These are phyloP conservation scores for Astropecten irregularis DNA, from an alignment of 53 echinoderm and acorn worm species.

Conservation along the genomic window DNA sequence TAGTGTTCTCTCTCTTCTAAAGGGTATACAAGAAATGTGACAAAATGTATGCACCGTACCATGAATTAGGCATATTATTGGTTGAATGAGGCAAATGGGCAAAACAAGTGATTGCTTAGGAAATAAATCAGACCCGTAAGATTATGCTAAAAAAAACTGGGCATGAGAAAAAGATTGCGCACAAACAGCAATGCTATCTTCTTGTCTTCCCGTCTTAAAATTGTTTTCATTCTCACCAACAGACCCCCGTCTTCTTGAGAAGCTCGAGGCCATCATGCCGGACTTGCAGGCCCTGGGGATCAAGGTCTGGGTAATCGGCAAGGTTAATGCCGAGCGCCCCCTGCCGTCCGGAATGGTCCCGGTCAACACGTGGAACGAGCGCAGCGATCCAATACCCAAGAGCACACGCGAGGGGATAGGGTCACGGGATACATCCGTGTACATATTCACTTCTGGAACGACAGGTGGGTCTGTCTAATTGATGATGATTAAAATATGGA, in stretches of 20 bases:
- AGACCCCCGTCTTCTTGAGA: slow-evolving; percentile 13
- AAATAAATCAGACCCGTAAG: too few relatives aligned
- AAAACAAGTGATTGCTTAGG: too few relatives aligned
- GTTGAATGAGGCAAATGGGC: too few relatives aligned
- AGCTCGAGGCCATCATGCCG: slow-evolving; percentile 35
- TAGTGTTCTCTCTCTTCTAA: too few relatives aligned
- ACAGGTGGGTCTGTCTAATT: slow-evolving; percentile 72
- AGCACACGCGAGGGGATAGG: neutral
- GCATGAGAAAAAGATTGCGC: too few relatives aligned
- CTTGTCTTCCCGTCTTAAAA: too few relatives aligned
- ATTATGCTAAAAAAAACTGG: too few relatives aligned
- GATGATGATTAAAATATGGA: neutral
- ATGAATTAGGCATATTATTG: too few relatives aligned
- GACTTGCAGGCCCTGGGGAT: slow-evolving; percentile 40
- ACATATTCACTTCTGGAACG: slow-evolving; percentile 86
- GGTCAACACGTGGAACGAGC: slow-evolving; percentile 30
- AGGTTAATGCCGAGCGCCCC: neutral
- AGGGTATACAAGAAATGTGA: too few relatives aligned
- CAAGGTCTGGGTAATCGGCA: slow-evolving; percentile 53
- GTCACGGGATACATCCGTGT: slow-evolving; percentile 35
- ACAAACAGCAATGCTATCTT: too few relatives aligned
- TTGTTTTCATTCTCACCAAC: too few relatives aligned
- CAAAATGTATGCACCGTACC: too few relatives aligned
- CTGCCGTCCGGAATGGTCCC: slow-evolving; percentile 39
- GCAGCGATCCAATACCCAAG: slow-evolving; percentile 41